Base-by-base conservation (phyloP, 2,797 vertebrate species). In the Heterohyrax brucei region DNA sequence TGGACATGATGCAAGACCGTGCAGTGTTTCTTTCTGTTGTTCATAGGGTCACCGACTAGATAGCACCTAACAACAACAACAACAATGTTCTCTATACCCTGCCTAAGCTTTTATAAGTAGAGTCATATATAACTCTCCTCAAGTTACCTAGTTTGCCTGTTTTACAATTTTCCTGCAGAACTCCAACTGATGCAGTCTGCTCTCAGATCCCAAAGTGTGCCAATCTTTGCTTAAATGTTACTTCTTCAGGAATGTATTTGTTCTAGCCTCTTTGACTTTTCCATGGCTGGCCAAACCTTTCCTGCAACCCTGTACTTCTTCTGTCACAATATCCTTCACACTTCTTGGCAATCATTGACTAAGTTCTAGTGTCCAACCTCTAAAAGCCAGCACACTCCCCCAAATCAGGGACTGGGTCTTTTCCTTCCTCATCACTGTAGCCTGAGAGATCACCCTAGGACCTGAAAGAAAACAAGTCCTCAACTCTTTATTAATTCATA, bases 201-300 rank as follows among this genome's bases (percentile, higher is more conserved):
- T 88, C 88, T 94, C 62, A 82, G 13, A 94, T 87, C 28, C 46
- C 79, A 87, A 85, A 75, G 87, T 30, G 44, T 76, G 18, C n/a
- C 64, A 79, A 9, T 64, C 53, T 89, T 10, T 13, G 64, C 19
- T 93, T 93, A 64, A 91, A 94, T 18, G 0, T 44, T 66, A 56
- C 21, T 84, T 89, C 50, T 88, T 81, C 30, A 8, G 12, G 22
- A 80, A 14, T 7, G 7, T 64, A 33, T 5, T 46, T 83, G 77
- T 44, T 28, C n/a, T 68, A 39, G 22, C 1, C 30, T 33, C 33
- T n/a, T 72, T 14, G 21, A 64, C 48, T 83, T 33, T 81, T 56
- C 50, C 73, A 88, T 26, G 22, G 1, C 59, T 30, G 87, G 21
- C 56, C 44, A 12, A 83, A 59, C 12, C 21, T 86, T 33, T 61